Evolutionary conservation across 1,140 invertebrate species (phyloP), one percentile per base, ranked within the genome.

Genomic region (Drosophila erecta): DNA sequence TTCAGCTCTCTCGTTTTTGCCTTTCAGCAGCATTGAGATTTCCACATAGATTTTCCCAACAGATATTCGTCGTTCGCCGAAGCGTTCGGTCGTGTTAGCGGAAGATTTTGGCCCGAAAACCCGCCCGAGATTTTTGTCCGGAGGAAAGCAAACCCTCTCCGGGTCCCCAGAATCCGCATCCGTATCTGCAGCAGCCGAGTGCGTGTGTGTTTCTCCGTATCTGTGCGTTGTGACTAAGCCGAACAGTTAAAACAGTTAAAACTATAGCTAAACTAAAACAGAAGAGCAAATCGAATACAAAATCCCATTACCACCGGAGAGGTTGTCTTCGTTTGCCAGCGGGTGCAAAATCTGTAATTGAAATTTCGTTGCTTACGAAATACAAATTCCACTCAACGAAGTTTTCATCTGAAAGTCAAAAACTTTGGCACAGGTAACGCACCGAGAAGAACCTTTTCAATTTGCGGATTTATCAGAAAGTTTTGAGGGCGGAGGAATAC

Each of bases 321-420:
- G 53, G 40, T 40, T 50, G 40, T 47, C 64, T 38, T 71, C 50
- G 50, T 24, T 47, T 27, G 51, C 55, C 44, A 73, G 40, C 66
- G 56, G 57, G 83, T 87, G 79, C 83, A 86, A 79, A 86, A 86
- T 86, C 76, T 87, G 83, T 72, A 73, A 86, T 86, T 87, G 70
- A 86, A 89, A 86, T 86, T 71, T 57, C 27, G 62, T 61, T 62
- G 72, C 72, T 76, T 76, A 76, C 73, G 72, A 76, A 76, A 67
- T 75, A 66, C 60, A 56, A 76, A 76, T 69, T 53, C 20, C 24
- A 11, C 56, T 53, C n/a, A 27, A 55, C 55, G 51, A 78, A 53
- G 10, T 43, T 37, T 61, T 77, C 62, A 87, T 87, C 65, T 87
- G 58, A 64, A 86, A 86, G 79, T 81, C 83, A 65, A 85, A 66